Evolutionary conservation across 2,797 vertebrate species (phyloP).

Genomic region (Atherinosoma microstoma): DNA sequence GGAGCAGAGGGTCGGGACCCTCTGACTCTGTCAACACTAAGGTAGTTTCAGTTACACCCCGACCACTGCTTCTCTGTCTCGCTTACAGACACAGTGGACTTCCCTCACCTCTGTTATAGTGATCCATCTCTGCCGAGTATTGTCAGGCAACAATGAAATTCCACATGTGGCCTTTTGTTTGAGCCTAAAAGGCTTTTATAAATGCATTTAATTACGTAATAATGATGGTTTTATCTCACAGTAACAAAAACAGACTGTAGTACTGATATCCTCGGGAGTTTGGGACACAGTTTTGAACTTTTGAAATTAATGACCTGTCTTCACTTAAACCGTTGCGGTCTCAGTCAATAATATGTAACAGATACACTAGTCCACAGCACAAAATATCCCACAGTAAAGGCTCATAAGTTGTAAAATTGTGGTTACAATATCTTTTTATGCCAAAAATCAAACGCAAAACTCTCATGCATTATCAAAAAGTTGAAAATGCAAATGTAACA

Average conservation of each 20-base stretch:
- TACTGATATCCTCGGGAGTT: too few relatives aligned
- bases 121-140: constrained; percentile 6
- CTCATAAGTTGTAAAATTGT: neutral
- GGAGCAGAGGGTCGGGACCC: constrained; percentile 59
- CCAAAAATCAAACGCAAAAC: too few relatives aligned
- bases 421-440: neutral
- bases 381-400: neutral
- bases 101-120: constrained; percentile 9
- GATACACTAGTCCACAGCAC: too few relatives aligned
- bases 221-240: neutral
- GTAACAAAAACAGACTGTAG: too few relatives aligned
- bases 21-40: constrained; percentile 71
- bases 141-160: neutral
- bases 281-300: too few relatives aligned
- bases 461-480: too few relatives aligned
- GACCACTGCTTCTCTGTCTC: constrained; percentile 26
- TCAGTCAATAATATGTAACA: too few relatives aligned
- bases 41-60: constrained; percentile 57
- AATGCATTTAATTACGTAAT: neutral
- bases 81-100: constrained; percentile 24
- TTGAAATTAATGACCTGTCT: too few relatives aligned
- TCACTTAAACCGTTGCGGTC: too few relatives aligned
- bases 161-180: neutral
- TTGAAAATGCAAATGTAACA: too few relatives aligned
- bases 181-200: neutral